Evolutionary conservation across 2,113 vertebrate genomes (phyloP).

Genomic region (Cryptotis parvus): DNA sequence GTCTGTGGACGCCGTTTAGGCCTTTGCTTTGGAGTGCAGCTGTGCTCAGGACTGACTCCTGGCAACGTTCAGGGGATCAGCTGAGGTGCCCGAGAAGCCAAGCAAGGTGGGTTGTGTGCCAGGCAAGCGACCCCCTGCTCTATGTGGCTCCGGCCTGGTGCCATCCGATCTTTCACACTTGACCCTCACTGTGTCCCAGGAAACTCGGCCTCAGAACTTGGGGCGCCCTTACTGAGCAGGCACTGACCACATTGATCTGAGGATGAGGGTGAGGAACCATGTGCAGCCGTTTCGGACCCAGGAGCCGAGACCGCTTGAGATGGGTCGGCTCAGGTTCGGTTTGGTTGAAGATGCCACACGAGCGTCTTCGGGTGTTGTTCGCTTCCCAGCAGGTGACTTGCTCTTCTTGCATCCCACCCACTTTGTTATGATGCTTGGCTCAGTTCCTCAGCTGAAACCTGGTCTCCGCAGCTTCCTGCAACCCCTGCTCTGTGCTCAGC

Average conservation of each 20-base stretch:
- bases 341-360: background rate
- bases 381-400: background rate
- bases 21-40: background rate
- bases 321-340: background rate
- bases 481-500: background rate
- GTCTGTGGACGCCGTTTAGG: background rate
- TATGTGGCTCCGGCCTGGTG: no score
- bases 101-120: no score
- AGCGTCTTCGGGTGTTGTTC: slow-evolving; percentile 11
- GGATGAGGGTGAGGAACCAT: background rate
- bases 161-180: background rate
- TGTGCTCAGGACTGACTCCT: no score
- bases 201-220: background rate
- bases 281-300: background rate
- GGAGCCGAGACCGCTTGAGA: slow-evolving; percentile 31
- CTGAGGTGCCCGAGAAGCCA: no score
- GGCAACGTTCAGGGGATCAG: no score
- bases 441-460: background rate
- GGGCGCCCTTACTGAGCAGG: background rate
- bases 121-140: no score
- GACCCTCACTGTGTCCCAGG: background rate
- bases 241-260: no score
- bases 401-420: background rate
- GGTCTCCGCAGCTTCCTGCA: background rate
- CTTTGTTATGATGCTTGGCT: background rate